Conservation (phyloP, 1,140 invertebrate genomes). For the Trachymyrmex septentrionalis region DNA sequence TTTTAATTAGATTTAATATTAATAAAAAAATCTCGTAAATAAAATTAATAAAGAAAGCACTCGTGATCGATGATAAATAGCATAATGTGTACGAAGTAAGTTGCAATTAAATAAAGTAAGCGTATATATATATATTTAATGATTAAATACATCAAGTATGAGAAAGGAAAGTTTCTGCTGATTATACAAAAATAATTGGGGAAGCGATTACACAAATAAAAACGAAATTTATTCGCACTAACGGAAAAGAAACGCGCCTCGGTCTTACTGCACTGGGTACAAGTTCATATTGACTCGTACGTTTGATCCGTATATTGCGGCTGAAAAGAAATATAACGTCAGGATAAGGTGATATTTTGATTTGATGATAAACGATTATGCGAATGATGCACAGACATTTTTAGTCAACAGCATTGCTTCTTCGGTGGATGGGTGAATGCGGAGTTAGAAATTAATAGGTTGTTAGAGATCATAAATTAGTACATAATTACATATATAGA, state of each 20-base stretch:
- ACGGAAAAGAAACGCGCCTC: constrained; percentile 79
- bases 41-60: constrained; percentile 28
- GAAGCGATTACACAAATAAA: constrained; percentile 75
- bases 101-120: constrained; percentile 69
- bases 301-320: constrained; percentile 81
- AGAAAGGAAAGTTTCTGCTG: constrained; percentile 1
- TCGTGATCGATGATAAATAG: constrained; percentile 65
- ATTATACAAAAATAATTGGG: constrained; percentile 38
- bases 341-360: constrained; percentile 44
- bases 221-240: constrained; percentile 79
- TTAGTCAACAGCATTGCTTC: background rate
- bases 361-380: constrained; percentile 22
- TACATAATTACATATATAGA: background rate
- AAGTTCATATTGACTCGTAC: constrained; percentile 75
- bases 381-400: constrained; percentile 9
- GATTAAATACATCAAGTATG: constrained; percentile 21
- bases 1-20: background rate
- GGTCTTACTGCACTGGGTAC: constrained; percentile 83
- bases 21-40: constrained; percentile 36
- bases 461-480: background rate
- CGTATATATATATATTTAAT: constrained; percentile 29
- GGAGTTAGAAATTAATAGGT: constrained; percentile 8
- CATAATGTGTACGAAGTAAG: constrained; percentile 78
- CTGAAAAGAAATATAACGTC: constrained; percentile 83
- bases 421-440: background rate